phyloP scores from a whole-genome alignment of 2,888 invertebrate species.

The Julus scandinavius region DNA sequence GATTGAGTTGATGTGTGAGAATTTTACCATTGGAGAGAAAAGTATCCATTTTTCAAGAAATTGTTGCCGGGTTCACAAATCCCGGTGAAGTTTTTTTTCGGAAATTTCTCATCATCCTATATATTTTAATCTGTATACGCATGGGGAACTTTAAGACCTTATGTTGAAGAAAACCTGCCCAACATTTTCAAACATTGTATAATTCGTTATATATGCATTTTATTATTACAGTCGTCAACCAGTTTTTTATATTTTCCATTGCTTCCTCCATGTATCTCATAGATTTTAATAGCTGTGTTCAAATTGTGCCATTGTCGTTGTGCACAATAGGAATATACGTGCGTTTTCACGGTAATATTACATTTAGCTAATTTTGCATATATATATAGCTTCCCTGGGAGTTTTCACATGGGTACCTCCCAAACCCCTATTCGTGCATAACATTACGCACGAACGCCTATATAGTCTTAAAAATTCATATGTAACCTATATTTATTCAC shows the following conservation, averaged over 20 bases:
- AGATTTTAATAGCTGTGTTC: background rate
- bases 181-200: too few species aligned
- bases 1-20: background rate
- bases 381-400: background rate
- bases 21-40: background rate
- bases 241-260: background rate
- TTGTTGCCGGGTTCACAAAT: background rate
- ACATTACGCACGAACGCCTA: background rate
- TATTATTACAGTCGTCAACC: background rate
- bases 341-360: background rate
- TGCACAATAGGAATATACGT: background rate
- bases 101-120: background rate
- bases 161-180: too few species aligned
- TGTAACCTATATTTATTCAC: conserved; percentile 12
- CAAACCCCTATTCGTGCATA: background rate
- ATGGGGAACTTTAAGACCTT: too few species aligned
- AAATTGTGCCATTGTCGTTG: background rate
- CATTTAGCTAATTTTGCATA: conserved; percentile 7
- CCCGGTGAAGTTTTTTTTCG: background rate
- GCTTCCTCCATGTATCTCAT: background rate
- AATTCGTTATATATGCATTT: background rate
- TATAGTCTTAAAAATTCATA: background rate
- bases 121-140: too few species aligned
- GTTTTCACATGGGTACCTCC: background rate
- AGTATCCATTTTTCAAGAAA: background rate